These are phyloP conservation scores for Paracanthobrama guichenoti DNA, from an alignment of 2,113 vertebrate genomes.

Conservation along the genomic window DNA sequence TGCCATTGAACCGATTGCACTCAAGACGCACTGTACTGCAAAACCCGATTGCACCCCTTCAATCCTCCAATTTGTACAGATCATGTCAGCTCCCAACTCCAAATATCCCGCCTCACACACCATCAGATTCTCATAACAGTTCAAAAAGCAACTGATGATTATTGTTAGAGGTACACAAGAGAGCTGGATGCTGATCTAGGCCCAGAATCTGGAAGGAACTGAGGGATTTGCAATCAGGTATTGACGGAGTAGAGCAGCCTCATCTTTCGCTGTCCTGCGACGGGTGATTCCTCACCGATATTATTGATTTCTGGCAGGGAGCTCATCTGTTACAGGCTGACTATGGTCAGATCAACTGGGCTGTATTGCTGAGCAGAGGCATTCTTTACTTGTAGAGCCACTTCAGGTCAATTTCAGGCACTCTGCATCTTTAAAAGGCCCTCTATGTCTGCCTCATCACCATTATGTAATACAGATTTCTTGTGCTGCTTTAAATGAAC, in stretches of 20 bases:
- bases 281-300: slow-evolving; percentile 74
- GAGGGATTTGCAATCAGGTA: slow-evolving; percentile 50
- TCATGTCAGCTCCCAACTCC: background rate
- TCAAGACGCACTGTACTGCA: background rate
- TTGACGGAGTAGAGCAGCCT: slow-evolving; percentile 56
- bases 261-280: slow-evolving; percentile 63
- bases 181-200: slow-evolving; percentile 53
- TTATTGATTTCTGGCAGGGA: slow-evolving; percentile 70
- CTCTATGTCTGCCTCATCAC: slow-evolving; percentile 63
- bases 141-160: slow-evolving; percentile 3
- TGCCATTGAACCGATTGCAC: background rate
- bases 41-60: background rate
- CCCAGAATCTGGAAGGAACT: slow-evolving; percentile 27
- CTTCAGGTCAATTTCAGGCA: slow-evolving; percentile 61
- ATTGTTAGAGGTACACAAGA: slow-evolving; percentile 12
- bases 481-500: slow-evolving; percentile 49
- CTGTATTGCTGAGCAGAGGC: slow-evolving; percentile 74
- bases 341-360: slow-evolving; percentile 69
- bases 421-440: slow-evolving; percentile 64
- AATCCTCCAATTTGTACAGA: slow-evolving; percentile 10
- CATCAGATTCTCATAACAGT: slow-evolving; percentile 12
- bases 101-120: background rate
- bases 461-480: slow-evolving; percentile 61
- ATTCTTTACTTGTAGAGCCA: slow-evolving; percentile 63
- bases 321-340: slow-evolving; percentile 75